phyloP scores from a whole-genome alignment of 2,888 invertebrate genomes.

The Neelides folsomi region DNA sequence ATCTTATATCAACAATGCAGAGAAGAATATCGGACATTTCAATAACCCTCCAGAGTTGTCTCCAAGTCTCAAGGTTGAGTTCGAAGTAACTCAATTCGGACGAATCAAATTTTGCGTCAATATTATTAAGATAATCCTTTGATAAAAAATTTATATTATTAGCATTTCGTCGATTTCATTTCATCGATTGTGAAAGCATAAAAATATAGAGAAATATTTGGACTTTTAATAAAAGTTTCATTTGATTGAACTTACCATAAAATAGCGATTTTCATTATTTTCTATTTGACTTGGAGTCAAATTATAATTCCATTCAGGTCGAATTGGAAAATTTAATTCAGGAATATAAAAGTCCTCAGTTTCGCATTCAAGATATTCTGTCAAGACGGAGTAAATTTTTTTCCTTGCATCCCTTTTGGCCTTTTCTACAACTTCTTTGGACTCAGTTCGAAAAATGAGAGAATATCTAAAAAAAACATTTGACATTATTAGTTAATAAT shows the following conservation, averaged over 20 bases:
- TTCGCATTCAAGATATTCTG: conserved; percentile 54
- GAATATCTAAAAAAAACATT: conserved; percentile 45
- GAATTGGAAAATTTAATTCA: conserved; percentile 62
- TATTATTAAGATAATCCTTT: conserved; percentile 58
- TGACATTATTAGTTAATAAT: neutral
- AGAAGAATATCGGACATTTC: conserved; percentile 86
- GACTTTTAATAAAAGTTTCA: neutral
- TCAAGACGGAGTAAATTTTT: conserved; percentile 44
- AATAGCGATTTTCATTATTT: conserved; percentile 67
- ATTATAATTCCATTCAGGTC: conserved; percentile 72
- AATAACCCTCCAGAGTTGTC: conserved; percentile 86
- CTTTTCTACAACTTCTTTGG: conserved; percentile 54
- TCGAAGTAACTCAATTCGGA: conserved; percentile 73
- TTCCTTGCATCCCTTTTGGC: conserved; percentile 55
- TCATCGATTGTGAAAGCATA: conserved; percentile 30
- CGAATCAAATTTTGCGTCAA: conserved; percentile 50
- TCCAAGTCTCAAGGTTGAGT: conserved; percentile 88
- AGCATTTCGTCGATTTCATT: too few relatives aligned
- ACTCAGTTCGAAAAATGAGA: conserved; percentile 69
- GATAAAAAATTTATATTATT: conserved; percentile 33
- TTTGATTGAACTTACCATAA: conserved; percentile 45
- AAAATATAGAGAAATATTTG: neutral
- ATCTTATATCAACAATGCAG: conserved; percentile 77
- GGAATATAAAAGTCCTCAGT: conserved; percentile 53
- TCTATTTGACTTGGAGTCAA: conserved; percentile 61